Base-by-base conservation (phyloP, 92 coral and sea anemone species). In the Phenganax marumi region DNA sequence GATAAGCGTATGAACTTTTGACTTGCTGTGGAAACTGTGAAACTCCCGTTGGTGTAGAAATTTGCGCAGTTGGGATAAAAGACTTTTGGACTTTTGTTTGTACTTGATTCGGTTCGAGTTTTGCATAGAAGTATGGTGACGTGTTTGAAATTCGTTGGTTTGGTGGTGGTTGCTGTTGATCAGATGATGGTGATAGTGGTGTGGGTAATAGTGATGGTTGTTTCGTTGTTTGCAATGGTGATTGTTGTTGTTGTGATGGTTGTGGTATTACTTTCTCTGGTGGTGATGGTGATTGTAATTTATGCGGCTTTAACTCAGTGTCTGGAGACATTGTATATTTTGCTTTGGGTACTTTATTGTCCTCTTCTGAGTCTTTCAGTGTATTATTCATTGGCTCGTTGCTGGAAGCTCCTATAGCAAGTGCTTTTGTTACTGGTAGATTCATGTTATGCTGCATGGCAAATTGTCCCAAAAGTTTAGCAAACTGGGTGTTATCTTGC, bases 311-410 rank as follows among this genome's bases (percentile, higher is more conserved):
- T 51, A 8, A 46, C 68, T 66, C n/a, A 39, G 23, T 54, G 24
- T 52, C 78, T 26, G 10, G 11, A 52, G 7, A 19, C 49, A 57
- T 11, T 33, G 47, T 77, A 25, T 49, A 12, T 33, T 5, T 26
- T 58, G 52, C n/a, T 18, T 64, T 48, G 79, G 50, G 54, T 46
- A 53, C 16, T n/a, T 9, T 50, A 43, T 63, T 76, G 64, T 63
- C 53, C 51, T 76, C n/a, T 66, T 47, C 46, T 26, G 78, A 17
- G 21, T 26, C 12, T 25, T 23, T 25, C 22, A 93, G 81, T 6
- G 86, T 81, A 85, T 83, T 90, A 12, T 86, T 87, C 46, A 93
- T 64, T 23, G 87, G 85, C 61, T 76, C 85, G 50, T 83, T 86
- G 12, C 88, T 88, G 68, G 84, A 79, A 51, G 79, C 69, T 8